Evolutionary conservation across 1,140 invertebrate species (phyloP), one percentile per base, ranked within the genome.

Genomic region (Yoshiicerus persimilis): DNA sequence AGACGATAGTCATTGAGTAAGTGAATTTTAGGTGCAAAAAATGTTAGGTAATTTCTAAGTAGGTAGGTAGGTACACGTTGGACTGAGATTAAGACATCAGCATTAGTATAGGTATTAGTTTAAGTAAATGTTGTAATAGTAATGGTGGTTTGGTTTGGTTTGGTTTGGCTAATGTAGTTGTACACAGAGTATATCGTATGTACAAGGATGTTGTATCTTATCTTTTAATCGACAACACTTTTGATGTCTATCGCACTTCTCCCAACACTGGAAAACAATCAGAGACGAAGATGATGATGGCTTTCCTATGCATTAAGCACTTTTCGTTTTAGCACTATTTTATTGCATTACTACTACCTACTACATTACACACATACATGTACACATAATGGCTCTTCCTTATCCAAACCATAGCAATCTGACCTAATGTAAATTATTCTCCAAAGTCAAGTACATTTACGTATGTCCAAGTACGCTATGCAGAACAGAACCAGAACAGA

Each of bases 241-340:
- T 38, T 38, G 75, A 80, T 80, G 75, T 80, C 75, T 80, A 80
- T 80, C 75, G 75, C 75, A 36, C 75, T 34, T 34, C 75, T 36
- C 32, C 75, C 75, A 80, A 80, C 75, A 80, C 75, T 80, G 75
- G 75, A 80, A 80, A 80, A 80, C 75, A 80, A 80, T 80, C 75
- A 80, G 75, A 80, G 75, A 80, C 47, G 75, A 80, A 32, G 75
- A 80, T 38, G 75, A 80, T 36, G 16, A 36, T 36, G 30, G 75
- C 75, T 80, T 80, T 80, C 32, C 75, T 80, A 80, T 80, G 32
- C 13, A 80, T 34, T 36, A 80, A 80, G 64, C 25, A 6, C 64
- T 70, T 70, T 70, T 2, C 8, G 64, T 30, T 70, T 70, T 70
- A 70, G 64, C 64, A 70, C 64, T 70, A 1, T 70, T 70, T 70